Evolutionary conservation across 1,140 invertebrate genomes (phyloP).

Genomic region (Bombus pascuorum): DNA sequence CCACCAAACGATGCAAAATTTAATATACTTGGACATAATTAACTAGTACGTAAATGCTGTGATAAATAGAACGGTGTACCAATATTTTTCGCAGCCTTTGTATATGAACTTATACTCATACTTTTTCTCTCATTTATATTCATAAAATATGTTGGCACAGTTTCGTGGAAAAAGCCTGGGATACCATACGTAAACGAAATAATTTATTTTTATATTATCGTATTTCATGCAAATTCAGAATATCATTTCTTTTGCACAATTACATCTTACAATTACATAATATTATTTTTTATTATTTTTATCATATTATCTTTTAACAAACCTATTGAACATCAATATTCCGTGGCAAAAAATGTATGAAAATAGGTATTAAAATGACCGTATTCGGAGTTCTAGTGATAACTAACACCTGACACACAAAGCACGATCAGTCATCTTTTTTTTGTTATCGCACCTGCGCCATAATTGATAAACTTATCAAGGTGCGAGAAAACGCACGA

Average conservation of each 20-base stretch:
- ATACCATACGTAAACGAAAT: too few relatives aligned
- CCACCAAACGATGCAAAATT: too few relatives aligned
- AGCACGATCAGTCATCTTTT: background rate
- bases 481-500: background rate
- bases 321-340: background rate
- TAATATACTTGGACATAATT: too few relatives aligned
- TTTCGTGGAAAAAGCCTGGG: too few relatives aligned
- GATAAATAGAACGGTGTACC: too few relatives aligned
- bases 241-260: background rate
- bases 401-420: conserved; percentile 12
- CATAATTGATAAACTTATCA: conserved; percentile 38
- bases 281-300: background rate
- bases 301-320: background rate
- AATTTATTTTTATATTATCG: too few relatives aligned
- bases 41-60: too few relatives aligned
- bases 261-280: too few relatives aligned
- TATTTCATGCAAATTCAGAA: too few relatives aligned
- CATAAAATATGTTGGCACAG: background rate
- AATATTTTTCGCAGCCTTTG: too few relatives aligned
- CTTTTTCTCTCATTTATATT: background rate
- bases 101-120: too few relatives aligned
- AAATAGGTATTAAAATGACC: background rate
- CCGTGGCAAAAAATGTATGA: background rate
- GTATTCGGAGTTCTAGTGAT: background rate
- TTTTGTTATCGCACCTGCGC: background rate